Percentiles rank a stretch among this genome's conserved stretches.
These are phyloP conservation scores for Drosophila kohkoa DNA, from an alignment of 1,140 invertebrate species.

Conservation along the genomic window DNA sequence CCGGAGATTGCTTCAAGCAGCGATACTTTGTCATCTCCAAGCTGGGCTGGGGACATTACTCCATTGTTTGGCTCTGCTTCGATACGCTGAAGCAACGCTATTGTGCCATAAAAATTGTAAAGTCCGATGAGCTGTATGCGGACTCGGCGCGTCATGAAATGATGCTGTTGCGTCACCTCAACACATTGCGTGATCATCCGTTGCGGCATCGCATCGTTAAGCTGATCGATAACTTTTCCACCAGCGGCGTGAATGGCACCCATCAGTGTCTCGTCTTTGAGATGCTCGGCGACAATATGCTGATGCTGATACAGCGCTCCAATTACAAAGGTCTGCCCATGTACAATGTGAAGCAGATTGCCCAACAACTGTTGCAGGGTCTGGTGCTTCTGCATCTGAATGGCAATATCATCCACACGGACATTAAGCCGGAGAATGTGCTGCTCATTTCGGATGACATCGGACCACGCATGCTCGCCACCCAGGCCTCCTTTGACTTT, in stretches of 20 bases:
- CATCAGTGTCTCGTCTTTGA: conserved; percentile 99
- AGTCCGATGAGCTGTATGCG: conserved; percentile 98
- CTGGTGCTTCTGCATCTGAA: conserved; percentile 98
- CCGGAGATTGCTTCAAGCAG: conserved; percentile 93
- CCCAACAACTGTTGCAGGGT: conserved; percentile 97
- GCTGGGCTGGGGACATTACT: conserved; percentile 99
- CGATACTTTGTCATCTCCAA: conserved; percentile 97
- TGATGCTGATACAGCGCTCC: conserved; percentile 98
- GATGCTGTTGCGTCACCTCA: conserved; percentile 95
- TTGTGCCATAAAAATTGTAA: conserved; percentile 99
- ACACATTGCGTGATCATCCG: conserved; percentile 92
- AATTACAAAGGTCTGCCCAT: conserved; percentile 98
- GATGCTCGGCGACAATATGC: conserved; percentile 97
- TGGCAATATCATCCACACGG: conserved; percentile 99
- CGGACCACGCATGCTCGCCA: conserved; percentile 93
- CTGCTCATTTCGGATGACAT: conserved; percentile 94
- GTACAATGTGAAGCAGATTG: conserved; percentile 97
- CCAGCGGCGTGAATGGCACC: conserved; percentile 97
- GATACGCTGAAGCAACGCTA: conserved; percentile 95
- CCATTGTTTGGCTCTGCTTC: conserved; percentile 99
- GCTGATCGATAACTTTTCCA: conserved; percentile 98
- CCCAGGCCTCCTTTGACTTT: conserved; percentile 93
- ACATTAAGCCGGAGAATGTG: conserved; percentile 99
- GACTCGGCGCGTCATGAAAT: conserved; percentile 99
- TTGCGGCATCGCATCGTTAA: conserved; percentile 97